These are phyloP conservation scores for Silvanus unidentatus DNA, from an alignment of 2,888 invertebrate species.

Conservation along the genomic window DNA sequence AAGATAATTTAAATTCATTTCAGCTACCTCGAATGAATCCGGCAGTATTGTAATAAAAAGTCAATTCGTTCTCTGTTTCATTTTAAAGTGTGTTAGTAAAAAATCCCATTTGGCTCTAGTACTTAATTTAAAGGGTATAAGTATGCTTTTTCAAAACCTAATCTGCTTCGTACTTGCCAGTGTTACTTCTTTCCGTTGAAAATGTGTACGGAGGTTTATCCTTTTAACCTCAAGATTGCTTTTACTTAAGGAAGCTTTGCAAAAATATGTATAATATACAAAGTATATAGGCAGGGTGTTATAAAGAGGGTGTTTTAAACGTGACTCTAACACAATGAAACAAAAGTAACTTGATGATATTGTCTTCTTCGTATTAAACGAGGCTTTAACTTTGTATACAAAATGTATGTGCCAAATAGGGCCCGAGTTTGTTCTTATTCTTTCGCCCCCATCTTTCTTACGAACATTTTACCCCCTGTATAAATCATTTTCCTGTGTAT, in stretches of 20 bases:
- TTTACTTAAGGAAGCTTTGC: conserved; percentile 8
- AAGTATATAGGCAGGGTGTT: neutral
- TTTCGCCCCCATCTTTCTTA: no score
- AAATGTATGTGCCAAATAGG: no score
- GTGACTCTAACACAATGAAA: no score
- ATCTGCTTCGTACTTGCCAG: conserved; percentile 15
- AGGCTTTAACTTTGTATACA: no score
- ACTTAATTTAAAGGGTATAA: conserved; percentile 17
- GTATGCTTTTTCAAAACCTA: conserved; percentile 18
- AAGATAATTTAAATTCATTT: conserved; percentile 30
- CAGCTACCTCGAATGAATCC: conserved; percentile 22
- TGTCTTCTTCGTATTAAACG: no score
- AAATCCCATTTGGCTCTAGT: conserved; percentile 12
- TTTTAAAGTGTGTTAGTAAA: conserved; percentile 9
- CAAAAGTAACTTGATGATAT: no score
- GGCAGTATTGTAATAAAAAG: conserved; percentile 14
- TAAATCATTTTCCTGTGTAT: no score
- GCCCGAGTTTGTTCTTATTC: no score
- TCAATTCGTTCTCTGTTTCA: conserved; percentile 11
- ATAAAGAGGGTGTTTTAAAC: no score
- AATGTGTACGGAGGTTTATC: conserved; percentile 17
- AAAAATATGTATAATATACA: conserved; percentile 5
- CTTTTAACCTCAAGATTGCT: conserved; percentile 18
- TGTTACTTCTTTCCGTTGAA: conserved; percentile 10
- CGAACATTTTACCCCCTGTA: no score